Percentiles rank a stretch among this genome's conserved stretches.
These are phyloP conservation scores for Heterocephalus glaber DNA, from an alignment of 2,113 vertebrate genomes.

Conservation along the genomic window DNA sequence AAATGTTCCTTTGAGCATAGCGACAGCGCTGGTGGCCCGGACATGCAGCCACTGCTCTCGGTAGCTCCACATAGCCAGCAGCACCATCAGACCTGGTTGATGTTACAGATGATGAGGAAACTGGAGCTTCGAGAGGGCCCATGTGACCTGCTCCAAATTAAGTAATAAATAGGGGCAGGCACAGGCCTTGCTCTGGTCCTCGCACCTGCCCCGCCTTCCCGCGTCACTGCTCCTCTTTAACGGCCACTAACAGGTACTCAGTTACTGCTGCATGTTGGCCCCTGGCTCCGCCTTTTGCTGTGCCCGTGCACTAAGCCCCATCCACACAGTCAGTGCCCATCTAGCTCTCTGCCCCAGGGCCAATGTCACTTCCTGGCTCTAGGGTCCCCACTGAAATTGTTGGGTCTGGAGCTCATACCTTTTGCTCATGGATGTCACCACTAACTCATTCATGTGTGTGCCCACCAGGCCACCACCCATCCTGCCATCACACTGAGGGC, in stretches of 20 bases:
- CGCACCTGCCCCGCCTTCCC: not conserved
- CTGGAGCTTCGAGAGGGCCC: not conserved
- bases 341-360: fast-evolving
- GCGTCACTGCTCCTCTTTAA: too few species aligned
- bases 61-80: not conserved
- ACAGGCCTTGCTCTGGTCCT: not conserved
- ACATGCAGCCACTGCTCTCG: fast-evolving
- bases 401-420: fast-evolving
- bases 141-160: not conserved
- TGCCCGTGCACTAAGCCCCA: fast-evolving
- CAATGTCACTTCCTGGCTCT: not conserved
- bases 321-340: fast-evolving
- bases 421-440: not conserved
- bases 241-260: not conserved
- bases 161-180: fast-evolving
- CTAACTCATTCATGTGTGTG: fast-evolving
- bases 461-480: not conserved
- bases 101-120: not conserved
- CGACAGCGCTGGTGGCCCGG: fast-evolving
- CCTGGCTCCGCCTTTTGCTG: not conserved
- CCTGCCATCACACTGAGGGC: not conserved
- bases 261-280: not conserved
- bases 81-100: not conserved
- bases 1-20: not conserved
- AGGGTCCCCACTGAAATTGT: too few species aligned